Percentiles rank a stretch among this genome's conserved stretches.
phyloP scores from a whole-genome alignment of 2,888 invertebrate species.

The Drosophila pseudotakahashii region DNA sequence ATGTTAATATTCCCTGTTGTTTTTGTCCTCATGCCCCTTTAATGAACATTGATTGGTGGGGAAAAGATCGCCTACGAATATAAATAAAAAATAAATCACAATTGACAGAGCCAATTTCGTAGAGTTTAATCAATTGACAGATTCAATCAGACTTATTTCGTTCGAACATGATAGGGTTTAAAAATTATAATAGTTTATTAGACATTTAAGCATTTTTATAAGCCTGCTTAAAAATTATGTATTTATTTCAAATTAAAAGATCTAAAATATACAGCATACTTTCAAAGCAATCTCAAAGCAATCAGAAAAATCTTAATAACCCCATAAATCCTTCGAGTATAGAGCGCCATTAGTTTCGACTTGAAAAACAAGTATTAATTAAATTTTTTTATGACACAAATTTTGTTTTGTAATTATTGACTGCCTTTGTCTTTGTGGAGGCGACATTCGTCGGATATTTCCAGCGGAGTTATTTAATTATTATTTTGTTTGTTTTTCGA shows the following conservation, averaged over 20 bases:
- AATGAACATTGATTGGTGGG: conserved; percentile 26
- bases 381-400: conserved; percentile 12
- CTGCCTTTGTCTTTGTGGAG: neutral
- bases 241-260: neutral
- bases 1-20: conserved; percentile 36
- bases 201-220: too few species aligned
- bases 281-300: neutral
- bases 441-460: conserved; percentile 27
- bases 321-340: neutral
- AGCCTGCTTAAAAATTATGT: too few species aligned
- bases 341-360: conserved; percentile 30
- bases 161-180: neutral
- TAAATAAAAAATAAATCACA: conserved; percentile 39
- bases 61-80: conserved; percentile 3
- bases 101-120: conserved; percentile 4
- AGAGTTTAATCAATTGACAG: conserved; percentile 5
- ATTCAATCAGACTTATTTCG: conserved; percentile 9
- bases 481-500: conserved; percentile 8
- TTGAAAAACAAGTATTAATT: conserved; percentile 27
- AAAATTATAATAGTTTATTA: neutral
- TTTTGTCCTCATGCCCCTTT: conserved; percentile 38
- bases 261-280: neutral
- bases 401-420: conserved; percentile 33
- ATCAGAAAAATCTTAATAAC: neutral
- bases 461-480: conserved; percentile 34